Evolutionary conservation across 2,113 vertebrate genomes (phyloP).

Genomic region (Syrmaticus mikado): DNA sequence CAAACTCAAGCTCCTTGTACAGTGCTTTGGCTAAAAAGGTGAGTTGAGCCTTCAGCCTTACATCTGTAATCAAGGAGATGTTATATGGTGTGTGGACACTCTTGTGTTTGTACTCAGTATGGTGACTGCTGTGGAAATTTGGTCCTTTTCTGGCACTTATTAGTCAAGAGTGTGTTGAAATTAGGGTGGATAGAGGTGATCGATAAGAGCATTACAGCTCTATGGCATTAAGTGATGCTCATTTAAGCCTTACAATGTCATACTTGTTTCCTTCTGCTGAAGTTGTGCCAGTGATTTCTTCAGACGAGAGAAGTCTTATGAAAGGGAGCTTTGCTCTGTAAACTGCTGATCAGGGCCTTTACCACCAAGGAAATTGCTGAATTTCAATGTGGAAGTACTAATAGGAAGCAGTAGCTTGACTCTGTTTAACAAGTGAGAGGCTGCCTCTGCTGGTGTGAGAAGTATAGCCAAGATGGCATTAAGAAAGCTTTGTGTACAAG

Average conservation of each 20-base stretch:
- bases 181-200: not conserved
- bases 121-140: not conserved
- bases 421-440: not conserved
- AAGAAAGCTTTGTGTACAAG: not conserved
- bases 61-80: not conserved
- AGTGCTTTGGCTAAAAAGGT: not conserved
- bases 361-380: not conserved
- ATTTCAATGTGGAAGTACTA: not conserved
- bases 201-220: no score
- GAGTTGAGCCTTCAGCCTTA: not conserved
- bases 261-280: not conserved
- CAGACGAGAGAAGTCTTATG: not conserved
- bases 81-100: fast-evolving
- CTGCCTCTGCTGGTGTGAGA: not conserved
- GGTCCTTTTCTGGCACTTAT: not conserved
- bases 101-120: not conserved
- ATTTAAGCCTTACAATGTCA: not conserved
- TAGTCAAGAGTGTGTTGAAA: not conserved
- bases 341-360: not conserved
- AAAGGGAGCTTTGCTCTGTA: not conserved
- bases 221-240: not conserved
- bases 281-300: not conserved
- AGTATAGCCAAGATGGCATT: not conserved
- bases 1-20: not conserved
- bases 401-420: not conserved